phyloP scores from a whole-genome alignment of 1,140 invertebrate genomes.

The Armadillidium nasatum region DNA sequence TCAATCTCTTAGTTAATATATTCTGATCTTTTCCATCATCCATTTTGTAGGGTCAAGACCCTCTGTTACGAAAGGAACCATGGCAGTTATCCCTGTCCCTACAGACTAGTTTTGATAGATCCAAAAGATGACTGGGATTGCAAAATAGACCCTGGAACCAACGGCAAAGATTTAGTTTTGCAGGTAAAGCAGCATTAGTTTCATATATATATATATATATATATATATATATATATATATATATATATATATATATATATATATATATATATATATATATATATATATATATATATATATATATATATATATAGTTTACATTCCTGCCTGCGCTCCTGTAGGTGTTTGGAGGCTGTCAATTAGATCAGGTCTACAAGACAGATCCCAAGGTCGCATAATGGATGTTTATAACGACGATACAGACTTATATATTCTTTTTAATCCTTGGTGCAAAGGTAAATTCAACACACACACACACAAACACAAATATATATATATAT shows the following conservation, averaged over 20 bases:
- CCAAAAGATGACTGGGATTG: constrained; percentile 54
- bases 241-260: not conserved
- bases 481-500: too few species aligned
- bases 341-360: constrained; percentile 53
- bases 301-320: constrained; percentile 23
- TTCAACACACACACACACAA: too few species aligned
- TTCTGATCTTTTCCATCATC: too few species aligned
- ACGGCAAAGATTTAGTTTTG: constrained; percentile 54
- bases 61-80: constrained; percentile 59
- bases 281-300: not conserved
- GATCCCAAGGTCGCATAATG: constrained; percentile 36
- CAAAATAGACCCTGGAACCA: constrained; percentile 52
- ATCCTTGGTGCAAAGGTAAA: constrained; percentile 62
- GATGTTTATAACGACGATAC: constrained; percentile 44
- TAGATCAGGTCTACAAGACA: constrained; percentile 48
- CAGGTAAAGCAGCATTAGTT: constrained; percentile 50
- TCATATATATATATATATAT: not conserved
- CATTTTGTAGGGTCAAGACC: constrained; percentile 57
- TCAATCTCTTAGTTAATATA: too few species aligned
- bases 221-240: not conserved
- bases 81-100: constrained; percentile 53
- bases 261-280: not conserved
- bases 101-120: constrained; percentile 52
- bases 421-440: constrained; percentile 59
- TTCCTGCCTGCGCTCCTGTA: constrained; percentile 50